Percentiles rank a stretch among this genome's conserved stretches.
These are phyloP conservation scores for Arbacia lixula DNA, from an alignment of 53 echinoderm and acorn worm species.

Conservation along the genomic window DNA sequence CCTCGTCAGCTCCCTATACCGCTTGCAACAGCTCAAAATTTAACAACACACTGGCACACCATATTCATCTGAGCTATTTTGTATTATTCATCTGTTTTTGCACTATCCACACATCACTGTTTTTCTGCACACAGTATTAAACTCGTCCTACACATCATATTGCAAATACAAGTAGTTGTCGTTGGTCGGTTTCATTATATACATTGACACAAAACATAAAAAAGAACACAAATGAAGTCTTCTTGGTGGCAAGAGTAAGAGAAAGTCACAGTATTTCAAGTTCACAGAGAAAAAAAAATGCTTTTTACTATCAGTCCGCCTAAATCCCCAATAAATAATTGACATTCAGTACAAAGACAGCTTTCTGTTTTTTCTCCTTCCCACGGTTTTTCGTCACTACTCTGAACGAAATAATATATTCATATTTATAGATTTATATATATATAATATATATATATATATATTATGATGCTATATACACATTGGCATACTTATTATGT, in stretches of 20 bases:
- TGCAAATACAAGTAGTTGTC: conserved; percentile 17
- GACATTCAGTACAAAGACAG: conserved; percentile 29
- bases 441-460: conserved; percentile 52
- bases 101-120: background rate
- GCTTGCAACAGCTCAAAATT: no score
- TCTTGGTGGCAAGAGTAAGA: conserved; percentile 31
- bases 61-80: no score
- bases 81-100: no score
- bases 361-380: background rate
- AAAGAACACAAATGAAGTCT: conserved; percentile 21
- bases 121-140: background rate
- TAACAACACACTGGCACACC: no score
- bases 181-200: conserved; percentile 21
- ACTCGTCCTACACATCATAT: conserved; percentile 19
- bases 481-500: conserved; percentile 56
- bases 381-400: no score
- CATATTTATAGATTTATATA: conserved; percentile 55
- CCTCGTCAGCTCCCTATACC: no score
- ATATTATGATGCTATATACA: conserved; percentile 58
- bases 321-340: conserved; percentile 47
- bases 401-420: conserved; percentile 43
- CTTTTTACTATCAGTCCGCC: conserved; percentile 25
- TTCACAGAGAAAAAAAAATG: conserved; percentile 15
- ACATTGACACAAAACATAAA: conserved; percentile 19
- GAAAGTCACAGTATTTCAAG: conserved; percentile 16